Evolutionary conservation across 64 coral and sea anemone species (phyloP), one percentile per base, ranked within the genome.

Genomic region (Trachythela sp.): DNA sequence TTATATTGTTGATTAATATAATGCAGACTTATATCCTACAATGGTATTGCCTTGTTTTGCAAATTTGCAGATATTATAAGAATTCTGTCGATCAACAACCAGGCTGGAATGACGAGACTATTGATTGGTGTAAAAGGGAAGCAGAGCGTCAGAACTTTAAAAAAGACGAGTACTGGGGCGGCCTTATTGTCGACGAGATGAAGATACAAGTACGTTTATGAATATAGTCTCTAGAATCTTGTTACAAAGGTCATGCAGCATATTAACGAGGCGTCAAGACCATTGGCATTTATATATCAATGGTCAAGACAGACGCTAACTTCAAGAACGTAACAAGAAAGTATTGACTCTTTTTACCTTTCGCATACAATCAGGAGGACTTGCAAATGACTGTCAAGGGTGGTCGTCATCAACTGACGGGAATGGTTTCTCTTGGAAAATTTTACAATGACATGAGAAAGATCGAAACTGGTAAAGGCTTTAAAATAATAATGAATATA

Each of bases 61-160:
- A 40, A n/a, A n/a, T n/a, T 85, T 10, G 8, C 84, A 87, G 85
- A n/a, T 87, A 87, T 29, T 87, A 87, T 60, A 87, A 87, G 56
- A 87, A 87, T 59, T 40, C 56, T 87, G 85, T 87, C 11, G 50
- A 59, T 37, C 85, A 87, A 14, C 48, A 56, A 22, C 48, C 85
- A 32, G 85, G 49, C 5, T 87, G 85, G 85, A 87, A 56, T 87
- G 33, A 7, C n/a, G 85, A 87, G 22, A 33, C 29, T 11, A 52
- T 87, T 35, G 36, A 34, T 26, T 87, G 85, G 85, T 87, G 85
- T 38, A 60, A 59, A 48, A 36, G 13, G 36, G 85, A 87, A 59
- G 85, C 85, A 64, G 30, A 59, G 13, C 85, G 31, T 35, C 51
- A 87, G 1, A 80, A 80, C 15, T 54, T 87, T 24, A 52, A 59